A percentile compares a stretch with the other conserved stretches of the same genome.
Evolutionary conservation across 2,888 invertebrate genomes (phyloP).

Genomic region (Melitaea athalia): DNA sequence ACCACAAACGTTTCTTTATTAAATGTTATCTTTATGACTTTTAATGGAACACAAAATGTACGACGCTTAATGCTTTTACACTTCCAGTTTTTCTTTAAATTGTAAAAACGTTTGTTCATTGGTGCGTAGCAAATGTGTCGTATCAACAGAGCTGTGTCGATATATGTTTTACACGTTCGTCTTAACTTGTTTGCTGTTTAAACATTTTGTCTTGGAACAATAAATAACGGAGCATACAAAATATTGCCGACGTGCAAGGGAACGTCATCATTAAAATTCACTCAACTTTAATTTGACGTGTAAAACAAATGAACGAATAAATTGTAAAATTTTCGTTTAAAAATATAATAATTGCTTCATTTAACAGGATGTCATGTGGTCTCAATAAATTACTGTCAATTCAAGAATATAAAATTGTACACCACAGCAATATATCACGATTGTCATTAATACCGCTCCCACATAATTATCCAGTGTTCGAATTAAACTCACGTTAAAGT

Average conservation of each 20-base stretch:
- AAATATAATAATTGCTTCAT: slow-evolving; percentile 40
- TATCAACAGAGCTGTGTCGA: slow-evolving; percentile 64
- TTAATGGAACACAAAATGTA: slow-evolving; percentile 61
- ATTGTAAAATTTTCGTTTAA: slow-evolving; percentile 35
- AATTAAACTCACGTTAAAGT: slow-evolving; percentile 64
- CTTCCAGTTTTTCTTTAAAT: slow-evolving; percentile 65
- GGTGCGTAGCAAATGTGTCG: slow-evolving; percentile 72
- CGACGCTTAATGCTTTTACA: slow-evolving; percentile 67
- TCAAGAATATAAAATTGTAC: slow-evolving; percentile 43
- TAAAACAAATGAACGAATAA: slow-evolving; percentile 31
- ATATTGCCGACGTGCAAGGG: slow-evolving; percentile 47
- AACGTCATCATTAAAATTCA: slow-evolving; percentile 5
- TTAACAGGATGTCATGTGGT: slow-evolving; percentile 40
- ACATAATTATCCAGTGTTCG: slow-evolving; percentile 51
- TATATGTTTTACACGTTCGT: slow-evolving; percentile 74
- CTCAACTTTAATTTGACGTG: slow-evolving; percentile 32
- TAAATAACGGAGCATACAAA: slow-evolving; percentile 69
- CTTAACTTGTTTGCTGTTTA: slow-evolving; percentile 66
- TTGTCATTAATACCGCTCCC: slow-evolving; percentile 49
- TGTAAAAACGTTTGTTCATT: slow-evolving; percentile 72
- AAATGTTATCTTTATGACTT: slow-evolving; percentile 52
- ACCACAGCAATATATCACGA: slow-evolving; percentile 50
- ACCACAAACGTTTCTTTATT: slow-evolving; percentile 60
- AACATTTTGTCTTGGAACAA: slow-evolving; percentile 59
- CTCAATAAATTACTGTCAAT: slow-evolving; percentile 42